Base-by-base conservation (phyloP, 2,797 vertebrate genomes). In the Pitangus sulphuratus region DNA sequence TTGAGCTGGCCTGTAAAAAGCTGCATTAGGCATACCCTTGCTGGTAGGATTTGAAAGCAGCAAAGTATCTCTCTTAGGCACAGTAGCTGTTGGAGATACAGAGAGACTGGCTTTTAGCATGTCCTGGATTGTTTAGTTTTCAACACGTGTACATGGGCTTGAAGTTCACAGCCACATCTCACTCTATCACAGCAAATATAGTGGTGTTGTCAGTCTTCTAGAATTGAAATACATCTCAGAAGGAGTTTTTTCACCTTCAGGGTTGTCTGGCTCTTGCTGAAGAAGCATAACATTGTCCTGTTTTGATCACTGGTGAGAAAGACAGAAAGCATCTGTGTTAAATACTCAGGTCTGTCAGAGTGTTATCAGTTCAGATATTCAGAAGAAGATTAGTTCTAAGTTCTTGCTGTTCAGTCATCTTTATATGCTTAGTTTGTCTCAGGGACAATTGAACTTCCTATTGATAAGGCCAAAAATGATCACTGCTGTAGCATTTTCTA, bases 381-480 rank as follows among this genome's bases (percentile, higher is more conserved):
- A 76, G 45, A 77, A 70, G 79, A 42, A 51, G 35, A 37, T 26
- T 62, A 7, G 30, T 62, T 78, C 66, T 28, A 69, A 62, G 28
- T 60, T 91, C 40, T 84, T 37, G 21, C 33, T 56, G 8, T 71
- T 89, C 64, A 54, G 50, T 47, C 45, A 76, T 54, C 53, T 70
- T 81, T 45, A 64, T 54, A 33, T 3, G 0, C 53, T 75, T 47
- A 24, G 33, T 81, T 94, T 90, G 17, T 93, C 95, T 77, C 54
- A 37, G 40, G 44, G 50, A 62, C 89, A 64, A 69, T 51, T 90
- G 62, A 90, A 85, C 60, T 96, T 90, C 45, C 39, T 94, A 83
- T 88, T 8, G 10, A 79, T 86, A 93, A 88, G 66, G 64, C 66
- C 42, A 87, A 90, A 88, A 94, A 90, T 50, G 57, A 90, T 90